Evolutionary conservation across 1,140 invertebrate genomes (phyloP), one percentile per base, ranked within the genome.

Genomic region (Drosophila ohnishii): DNA sequence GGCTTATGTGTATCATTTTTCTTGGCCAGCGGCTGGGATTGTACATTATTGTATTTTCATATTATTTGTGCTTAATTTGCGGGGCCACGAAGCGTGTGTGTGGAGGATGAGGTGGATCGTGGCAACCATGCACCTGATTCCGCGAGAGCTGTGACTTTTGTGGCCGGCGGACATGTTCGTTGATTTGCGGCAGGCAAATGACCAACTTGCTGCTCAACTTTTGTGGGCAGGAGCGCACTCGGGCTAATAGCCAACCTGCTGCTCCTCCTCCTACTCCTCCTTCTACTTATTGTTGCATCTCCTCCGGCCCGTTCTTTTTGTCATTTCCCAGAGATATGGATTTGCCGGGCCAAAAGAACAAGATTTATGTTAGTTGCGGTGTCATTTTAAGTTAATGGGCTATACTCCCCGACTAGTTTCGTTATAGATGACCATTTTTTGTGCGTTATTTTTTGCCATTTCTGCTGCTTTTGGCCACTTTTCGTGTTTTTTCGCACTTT

Each of bases 121-220:
- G 71, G 32, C 35, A 34, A 25, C 28, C 48, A 53, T 87, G 84
- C 84, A 88, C 84, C 84, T 87, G 84, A 87, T 87, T 63, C 69
- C 37, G 42, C 59, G 58, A 80, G 63, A 81, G 59, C 63, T 85
- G 58, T 79, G 80, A 70, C 78, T 75, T 16, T 47, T 47, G 35
- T 53, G 56, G 65, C 53, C 55, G 42, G 16, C 74, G 71, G 79
- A 76, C 83, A 84, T 71, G 76, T 84, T 87, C 73, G 84, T 88
- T 87, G 82, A 87, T 88, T 87, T 88, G 84, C 70, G 73, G 84
- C 73, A 83, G 70, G 84, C 83, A 84, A 85, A 83, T 83, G 80
- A 79, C 61, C 65, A 69, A 51, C 60, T 71, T 75, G 61, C 58
- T 57, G 32, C 55, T 66, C 35, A 53, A 39, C 59, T 57, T 65